Evolutionary conservation across 1,140 invertebrate species (phyloP).

Genomic region (Brachionus plicatilis): DNA sequence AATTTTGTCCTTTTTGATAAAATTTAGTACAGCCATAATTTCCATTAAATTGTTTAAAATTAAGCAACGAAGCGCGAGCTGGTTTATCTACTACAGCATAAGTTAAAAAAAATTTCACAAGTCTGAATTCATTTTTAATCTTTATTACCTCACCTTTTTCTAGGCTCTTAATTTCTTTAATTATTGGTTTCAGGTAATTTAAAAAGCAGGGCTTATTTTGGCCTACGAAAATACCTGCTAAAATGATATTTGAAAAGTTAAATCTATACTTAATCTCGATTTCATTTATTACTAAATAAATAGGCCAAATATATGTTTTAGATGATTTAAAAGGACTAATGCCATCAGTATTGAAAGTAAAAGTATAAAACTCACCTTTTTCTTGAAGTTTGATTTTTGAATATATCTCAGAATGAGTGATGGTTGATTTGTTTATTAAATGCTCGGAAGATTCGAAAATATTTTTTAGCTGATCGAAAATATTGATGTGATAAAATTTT

Average conservation of each 20-base stretch:
- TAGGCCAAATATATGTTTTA: not conserved
- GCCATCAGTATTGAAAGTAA: conserved; percentile 7
- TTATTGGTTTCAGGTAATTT: too few species aligned
- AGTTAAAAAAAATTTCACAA: not conserved
- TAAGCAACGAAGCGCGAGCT: not conserved
- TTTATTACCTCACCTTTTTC: not conserved
- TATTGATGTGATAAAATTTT: too few species aligned
- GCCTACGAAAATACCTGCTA: not conserved
- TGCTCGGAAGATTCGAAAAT: too few species aligned
- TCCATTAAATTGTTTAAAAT: not conserved
- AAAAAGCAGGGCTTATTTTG: not conserved
- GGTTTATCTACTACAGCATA: not conserved
- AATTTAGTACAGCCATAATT: not conserved
- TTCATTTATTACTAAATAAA: not conserved
- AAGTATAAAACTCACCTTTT: not conserved
- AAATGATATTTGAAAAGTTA: not conserved
- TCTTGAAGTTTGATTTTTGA: too few species aligned
- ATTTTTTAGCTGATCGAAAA: too few species aligned
- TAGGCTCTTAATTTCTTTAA: not conserved
- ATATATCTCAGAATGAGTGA: too few species aligned
- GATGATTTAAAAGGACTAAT: not conserved
- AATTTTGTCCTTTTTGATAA: not conserved
- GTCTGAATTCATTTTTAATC: too few species aligned
- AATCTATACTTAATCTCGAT: not conserved
- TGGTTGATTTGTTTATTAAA: too few species aligned